These are phyloP conservation scores for Macrotrachela quadricornifera DNA, from an alignment of 1,140 invertebrate species.

Conservation along the genomic window DNA sequence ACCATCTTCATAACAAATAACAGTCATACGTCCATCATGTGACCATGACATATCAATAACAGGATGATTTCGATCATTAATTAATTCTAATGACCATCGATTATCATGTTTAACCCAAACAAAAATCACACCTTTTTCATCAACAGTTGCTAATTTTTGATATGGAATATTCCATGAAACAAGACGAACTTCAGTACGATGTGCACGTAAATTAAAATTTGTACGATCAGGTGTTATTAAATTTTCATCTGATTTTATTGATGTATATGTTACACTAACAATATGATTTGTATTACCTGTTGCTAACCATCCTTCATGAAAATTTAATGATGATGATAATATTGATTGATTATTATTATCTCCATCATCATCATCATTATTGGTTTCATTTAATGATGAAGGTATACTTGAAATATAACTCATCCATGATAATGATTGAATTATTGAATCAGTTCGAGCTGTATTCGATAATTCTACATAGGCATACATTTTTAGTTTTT, in stretches of 20 bases:
- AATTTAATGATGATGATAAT: conserved; percentile 24
- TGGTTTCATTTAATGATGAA: too few relatives aligned
- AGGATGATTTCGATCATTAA: conserved; percentile 77
- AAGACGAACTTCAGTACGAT: conserved; percentile 71
- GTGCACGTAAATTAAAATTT: conserved; percentile 89
- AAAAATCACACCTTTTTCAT: conserved; percentile 89
- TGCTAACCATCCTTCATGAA: conserved; percentile 86
- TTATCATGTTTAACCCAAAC: conserved; percentile 99
- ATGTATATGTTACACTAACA: conserved; percentile 84
- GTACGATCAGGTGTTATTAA: conserved; percentile 36
- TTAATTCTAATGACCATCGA: conserved; percentile 91
- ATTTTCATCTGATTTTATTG: conserved; percentile 36
- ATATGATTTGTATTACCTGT: conserved; percentile 78
- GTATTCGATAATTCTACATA: too few relatives aligned
- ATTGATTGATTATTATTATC: too few relatives aligned
- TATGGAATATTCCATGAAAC: conserved; percentile 98
- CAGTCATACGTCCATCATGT: conserved; percentile 86
- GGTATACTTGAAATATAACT: too few relatives aligned
- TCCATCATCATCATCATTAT: too few relatives aligned
- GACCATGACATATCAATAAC: conserved; percentile 80
- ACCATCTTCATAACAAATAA: conserved; percentile 92
- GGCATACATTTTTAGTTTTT: too few relatives aligned
- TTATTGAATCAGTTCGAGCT: too few relatives aligned
- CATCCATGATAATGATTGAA: too few relatives aligned
- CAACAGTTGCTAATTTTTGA: conserved; percentile 88